Base-by-base conservation (phyloP, 30 jellyfish, hydroid and myxozoan genomes). In the Nemopilema nomurai region DNA sequence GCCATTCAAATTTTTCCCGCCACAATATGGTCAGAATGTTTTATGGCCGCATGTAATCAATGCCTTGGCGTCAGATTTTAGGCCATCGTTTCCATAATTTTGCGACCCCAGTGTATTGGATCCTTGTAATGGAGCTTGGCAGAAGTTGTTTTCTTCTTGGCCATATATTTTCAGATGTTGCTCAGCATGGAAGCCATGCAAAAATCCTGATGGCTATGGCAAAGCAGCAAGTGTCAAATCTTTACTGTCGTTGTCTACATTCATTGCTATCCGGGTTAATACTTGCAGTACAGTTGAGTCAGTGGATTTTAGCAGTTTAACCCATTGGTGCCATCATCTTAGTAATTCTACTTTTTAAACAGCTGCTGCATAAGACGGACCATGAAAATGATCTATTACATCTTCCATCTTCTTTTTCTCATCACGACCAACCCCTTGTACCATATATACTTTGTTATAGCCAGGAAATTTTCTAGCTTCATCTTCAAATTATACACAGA, bases 381-480 rank as follows among this genome's bases (percentile, higher is more conserved):
- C 80, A 51, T 57, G 88, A 62, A 78, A 50, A 62, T 78, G 80
- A 57, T 78, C 88, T 51, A 78, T 27, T 1, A 64, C 71, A 66
- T 80, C 89, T 80, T 80, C 81, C 77, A 80, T 51, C 81, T 80
- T 64, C 63, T 80, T 63, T 67, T 67, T 80, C 25, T 71, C 52
- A 80, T 80, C 89, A 41, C 89, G 66, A 29, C 89, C 70, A 64
- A 80, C 89, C 82, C 89, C 89, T 28, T 64, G 82, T 7, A 81
- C 89, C 3, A 80, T 63, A 28, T 30, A 80, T 6, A 65, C 89
- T 62, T 81, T 67, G 16, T 53, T 80, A 80, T 80, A 63, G 67
- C 73, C 89, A 66, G 89, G 66, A 80, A 51, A 80, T 52, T 53
- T 80, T 80, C 89, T 80, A 1, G 89, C 89, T 80, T 80, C 89